These are phyloP conservation scores for Phataginus tetradactyla DNA, from an alignment of 2,797 vertebrate species.

Conservation along the genomic window DNA sequence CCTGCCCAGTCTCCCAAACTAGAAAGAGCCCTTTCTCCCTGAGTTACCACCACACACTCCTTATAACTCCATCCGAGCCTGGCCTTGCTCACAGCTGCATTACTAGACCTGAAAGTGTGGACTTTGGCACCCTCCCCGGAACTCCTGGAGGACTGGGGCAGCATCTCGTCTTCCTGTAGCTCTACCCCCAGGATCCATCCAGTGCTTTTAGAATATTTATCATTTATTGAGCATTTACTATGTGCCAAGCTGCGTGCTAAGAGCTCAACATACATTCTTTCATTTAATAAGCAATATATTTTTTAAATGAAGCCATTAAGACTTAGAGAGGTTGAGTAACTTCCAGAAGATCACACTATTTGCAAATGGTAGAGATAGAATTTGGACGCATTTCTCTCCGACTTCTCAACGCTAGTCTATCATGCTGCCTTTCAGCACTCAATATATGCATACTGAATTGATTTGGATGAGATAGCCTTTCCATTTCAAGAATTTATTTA, in stretches of 20 bases:
- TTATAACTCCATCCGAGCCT: background rate
- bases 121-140: background rate
- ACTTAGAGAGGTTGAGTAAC: background rate
- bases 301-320: background rate
- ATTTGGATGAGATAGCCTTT: slow-evolving; percentile 35
- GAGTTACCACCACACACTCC: background rate
- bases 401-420: background rate
- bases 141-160: background rate
- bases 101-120: background rate
- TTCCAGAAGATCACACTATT: background rate
- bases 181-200: background rate
- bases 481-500: background rate
- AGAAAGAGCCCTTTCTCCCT: background rate
- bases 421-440: background rate
- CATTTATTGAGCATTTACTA: background rate
- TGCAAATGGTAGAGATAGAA: background rate
- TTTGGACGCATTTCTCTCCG: background rate
- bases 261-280: background rate
- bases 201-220: background rate
- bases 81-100: background rate
- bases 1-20: background rate
- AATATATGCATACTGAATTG: background rate
- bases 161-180: background rate
- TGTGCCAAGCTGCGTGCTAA: background rate
- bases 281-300: background rate